phyloP scores from a whole-genome alignment of 2,888 invertebrate genomes.

The Himalopsyche kuldschensis region DNA sequence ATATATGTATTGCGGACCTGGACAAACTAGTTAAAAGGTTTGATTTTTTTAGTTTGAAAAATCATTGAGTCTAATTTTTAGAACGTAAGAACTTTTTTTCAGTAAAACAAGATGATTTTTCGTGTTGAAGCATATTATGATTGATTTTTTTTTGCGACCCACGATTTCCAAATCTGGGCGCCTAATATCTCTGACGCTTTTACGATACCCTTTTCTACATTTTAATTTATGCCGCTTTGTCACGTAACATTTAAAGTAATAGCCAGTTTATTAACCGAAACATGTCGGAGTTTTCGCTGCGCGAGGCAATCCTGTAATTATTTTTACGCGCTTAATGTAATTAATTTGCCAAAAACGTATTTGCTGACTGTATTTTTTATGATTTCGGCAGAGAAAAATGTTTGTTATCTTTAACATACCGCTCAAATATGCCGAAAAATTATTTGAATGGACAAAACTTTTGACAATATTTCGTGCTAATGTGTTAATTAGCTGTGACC shows the following conservation, averaged over 20 bases:
- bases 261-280: constrained; percentile 8
- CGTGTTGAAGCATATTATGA: too few species aligned
- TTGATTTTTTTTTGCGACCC: neutral
- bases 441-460: neutral
- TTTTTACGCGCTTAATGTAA: neutral
- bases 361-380: neutral
- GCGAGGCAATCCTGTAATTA: neutral
- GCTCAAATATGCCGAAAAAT: neutral
- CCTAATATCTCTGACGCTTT: neutral
- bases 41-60: neutral
- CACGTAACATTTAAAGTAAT: constrained; percentile 26
- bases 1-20: too few species aligned
- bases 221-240: constrained; percentile 23
- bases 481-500: neutral
- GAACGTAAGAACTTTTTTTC: too few species aligned
- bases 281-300: neutral
- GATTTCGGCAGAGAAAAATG: neutral
- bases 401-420: neutral
- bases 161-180: neutral
- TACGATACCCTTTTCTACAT: neutral
- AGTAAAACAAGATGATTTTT: too few species aligned
- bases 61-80: too few species aligned
- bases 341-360: neutral
- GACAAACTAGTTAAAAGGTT: neutral
- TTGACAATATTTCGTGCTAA: neutral